phyloP scores from a whole-genome alignment of 2,888 invertebrate species.

The Cancer borealis region DNA sequence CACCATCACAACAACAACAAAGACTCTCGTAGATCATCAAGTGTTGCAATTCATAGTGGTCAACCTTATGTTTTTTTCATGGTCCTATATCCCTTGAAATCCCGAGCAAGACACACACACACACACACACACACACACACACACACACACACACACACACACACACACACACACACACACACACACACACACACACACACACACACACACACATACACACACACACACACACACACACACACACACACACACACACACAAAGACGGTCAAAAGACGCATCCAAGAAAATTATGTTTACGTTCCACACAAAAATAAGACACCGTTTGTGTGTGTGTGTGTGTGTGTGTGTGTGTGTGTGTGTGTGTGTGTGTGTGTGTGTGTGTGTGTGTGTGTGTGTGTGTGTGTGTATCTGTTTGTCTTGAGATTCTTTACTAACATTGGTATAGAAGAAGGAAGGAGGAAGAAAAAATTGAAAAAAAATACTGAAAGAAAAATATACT shows the following conservation, averaged over 20 bases:
- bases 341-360: conserved; percentile 20
- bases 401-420: not conserved
- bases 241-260: not conserved
- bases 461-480: too few species aligned
- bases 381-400: not conserved
- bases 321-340: not conserved
- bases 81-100: not conserved
- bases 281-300: too few species aligned
- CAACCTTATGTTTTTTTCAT: not conserved
- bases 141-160: conserved; percentile 33
- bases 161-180: conserved; percentile 50
- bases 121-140: conserved; percentile 47
- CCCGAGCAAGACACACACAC: conserved; percentile 46
- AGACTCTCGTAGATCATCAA: not conserved
- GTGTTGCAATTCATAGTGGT: not conserved
- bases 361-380: not conserved
- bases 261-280: not conserved
- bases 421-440: not conserved
- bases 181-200: conserved; percentile 50
- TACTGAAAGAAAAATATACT: too few species aligned
- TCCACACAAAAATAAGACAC: not conserved
- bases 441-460: not conserved
- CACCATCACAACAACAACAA: not conserved
- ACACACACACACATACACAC: conserved; percentile 50
- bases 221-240: conserved; percentile 48